These are phyloP conservation scores for Sepioteuthis lessoniana DNA, from an alignment of 2,888 invertebrate genomes.

Conservation along the genomic window DNA sequence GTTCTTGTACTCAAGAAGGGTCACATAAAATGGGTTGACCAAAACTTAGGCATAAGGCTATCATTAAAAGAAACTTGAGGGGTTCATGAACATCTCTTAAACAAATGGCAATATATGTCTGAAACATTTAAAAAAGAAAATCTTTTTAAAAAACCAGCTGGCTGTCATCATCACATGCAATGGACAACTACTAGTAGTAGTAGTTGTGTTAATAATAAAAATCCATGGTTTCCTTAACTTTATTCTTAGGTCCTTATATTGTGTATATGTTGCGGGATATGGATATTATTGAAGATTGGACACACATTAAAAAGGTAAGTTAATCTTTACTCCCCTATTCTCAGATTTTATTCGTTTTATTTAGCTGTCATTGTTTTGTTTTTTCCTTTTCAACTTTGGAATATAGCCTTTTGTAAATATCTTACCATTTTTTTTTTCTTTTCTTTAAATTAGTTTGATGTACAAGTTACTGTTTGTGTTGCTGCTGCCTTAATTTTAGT, in stretches of 20 bases:
- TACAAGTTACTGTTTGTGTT: too few relatives aligned
- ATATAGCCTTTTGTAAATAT: not conserved
- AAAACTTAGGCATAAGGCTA: too few relatives aligned
- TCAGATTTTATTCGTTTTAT: not conserved
- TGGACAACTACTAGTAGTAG: too few relatives aligned
- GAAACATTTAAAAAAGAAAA: too few relatives aligned
- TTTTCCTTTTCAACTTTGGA: not conserved
- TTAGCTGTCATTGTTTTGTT: not conserved
- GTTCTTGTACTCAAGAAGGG: too few relatives aligned
- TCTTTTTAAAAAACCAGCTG: too few relatives aligned
- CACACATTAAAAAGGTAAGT: constrained; percentile 84
- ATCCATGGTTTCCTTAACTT: not conserved
- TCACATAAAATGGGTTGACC: too few relatives aligned
- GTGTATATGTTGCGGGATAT: constrained; percentile 95
- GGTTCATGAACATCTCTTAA: too few relatives aligned
- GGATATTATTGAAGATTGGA: constrained; percentile 97
- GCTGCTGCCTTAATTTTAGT: not conserved
- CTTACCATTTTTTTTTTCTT: not conserved
- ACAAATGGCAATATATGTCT: too few relatives aligned
- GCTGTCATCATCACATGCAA: too few relatives aligned
- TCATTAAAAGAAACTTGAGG: too few relatives aligned
- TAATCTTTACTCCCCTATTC: not conserved
- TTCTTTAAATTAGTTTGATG: not conserved
- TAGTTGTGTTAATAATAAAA: too few relatives aligned
- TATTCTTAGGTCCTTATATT: constrained; percentile 83